Percentiles rank a stretch among this genome's conserved stretches.
Conservation (phyloP, 2,888 invertebrate species). For the Caradrina kadenii region DNA sequence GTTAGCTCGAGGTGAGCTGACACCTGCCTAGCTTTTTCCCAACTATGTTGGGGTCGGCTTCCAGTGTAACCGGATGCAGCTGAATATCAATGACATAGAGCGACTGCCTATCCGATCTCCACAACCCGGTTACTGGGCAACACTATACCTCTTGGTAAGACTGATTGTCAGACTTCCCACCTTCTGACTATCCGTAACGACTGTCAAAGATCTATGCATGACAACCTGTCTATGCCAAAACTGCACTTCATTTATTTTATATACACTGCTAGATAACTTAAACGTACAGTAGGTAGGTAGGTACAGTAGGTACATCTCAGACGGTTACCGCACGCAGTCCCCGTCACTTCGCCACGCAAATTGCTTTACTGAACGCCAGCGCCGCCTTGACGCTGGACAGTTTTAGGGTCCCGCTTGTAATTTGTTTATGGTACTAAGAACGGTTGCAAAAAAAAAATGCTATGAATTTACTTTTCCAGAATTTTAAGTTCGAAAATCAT, state of each 20-base stretch:
- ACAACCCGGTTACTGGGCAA: too few species aligned
- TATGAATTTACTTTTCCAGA: too few species aligned
- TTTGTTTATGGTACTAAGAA: not conserved
- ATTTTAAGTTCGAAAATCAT: too few species aligned
- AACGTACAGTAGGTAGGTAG: constrained; percentile 39
- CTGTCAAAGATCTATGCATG: too few species aligned
- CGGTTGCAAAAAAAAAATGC: not conserved
- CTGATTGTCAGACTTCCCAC: too few species aligned
- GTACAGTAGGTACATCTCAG: constrained; percentile 56
- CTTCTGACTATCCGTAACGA: too few species aligned
- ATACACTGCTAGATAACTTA: constrained; percentile 6
- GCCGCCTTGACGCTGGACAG: constrained; percentile 68
- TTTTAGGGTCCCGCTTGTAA: constrained; percentile 68
- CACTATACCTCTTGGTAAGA: too few species aligned
- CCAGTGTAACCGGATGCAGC: too few species aligned
- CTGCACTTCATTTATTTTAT: not conserved
- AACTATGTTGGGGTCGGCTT: too few species aligned
- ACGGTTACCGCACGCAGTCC: constrained; percentile 69
- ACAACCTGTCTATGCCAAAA: not conserved
- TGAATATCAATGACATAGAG: too few species aligned
- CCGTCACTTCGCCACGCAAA: constrained; percentile 81
- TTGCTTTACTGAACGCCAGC: constrained; percentile 83
- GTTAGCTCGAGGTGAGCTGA: not conserved
- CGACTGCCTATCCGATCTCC: too few species aligned
- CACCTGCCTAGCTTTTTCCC: too few species aligned